Evolutionary conservation across 2,797 vertebrate genomes (phyloP).

Genomic region (Gastrophryne carolinensis): DNA sequence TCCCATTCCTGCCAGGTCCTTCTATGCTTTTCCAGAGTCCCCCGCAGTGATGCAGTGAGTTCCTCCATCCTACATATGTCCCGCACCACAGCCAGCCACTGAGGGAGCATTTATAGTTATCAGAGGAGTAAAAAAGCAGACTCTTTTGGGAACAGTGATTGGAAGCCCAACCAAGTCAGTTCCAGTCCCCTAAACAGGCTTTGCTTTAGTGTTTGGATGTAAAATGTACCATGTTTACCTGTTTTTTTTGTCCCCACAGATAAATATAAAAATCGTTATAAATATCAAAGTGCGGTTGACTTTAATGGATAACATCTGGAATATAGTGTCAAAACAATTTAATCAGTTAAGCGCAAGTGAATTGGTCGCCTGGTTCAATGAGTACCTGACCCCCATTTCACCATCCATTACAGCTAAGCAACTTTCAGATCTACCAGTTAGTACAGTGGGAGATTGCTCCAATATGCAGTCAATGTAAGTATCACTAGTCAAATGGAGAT

Average conservation of each 20-base stretch:
- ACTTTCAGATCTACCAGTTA: slow-evolving; percentile 26
- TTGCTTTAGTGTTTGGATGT: no score
- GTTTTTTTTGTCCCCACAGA: slow-evolving; percentile 28
- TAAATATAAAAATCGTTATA: background rate
- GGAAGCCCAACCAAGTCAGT: no score
- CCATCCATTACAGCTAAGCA: slow-evolving; percentile 27
- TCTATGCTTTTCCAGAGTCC: no score
- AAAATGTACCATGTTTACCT: no score
- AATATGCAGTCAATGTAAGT: slow-evolving; percentile 51
- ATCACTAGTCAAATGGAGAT: background rate
- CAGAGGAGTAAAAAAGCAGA: no score
- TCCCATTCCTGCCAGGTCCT: no score
- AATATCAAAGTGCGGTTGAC: slow-evolving; percentile 9
- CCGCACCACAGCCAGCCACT: no score
- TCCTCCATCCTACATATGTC: no score
- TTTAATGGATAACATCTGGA: slow-evolving; percentile 46
- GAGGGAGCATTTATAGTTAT: no score
- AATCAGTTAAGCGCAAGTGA: background rate
- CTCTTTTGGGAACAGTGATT: no score
- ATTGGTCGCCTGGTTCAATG: slow-evolving; percentile 34
- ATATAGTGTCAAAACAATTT: slow-evolving; percentile 23
- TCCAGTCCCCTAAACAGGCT: no score
- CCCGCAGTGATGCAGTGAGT: no score
- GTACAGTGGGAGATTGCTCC: slow-evolving; percentile 13
- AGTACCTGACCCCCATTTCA: slow-evolving; percentile 39